These are phyloP conservation scores for Bombus huntii DNA, from an alignment of 1,140 invertebrate species.

Conservation along the genomic window DNA sequence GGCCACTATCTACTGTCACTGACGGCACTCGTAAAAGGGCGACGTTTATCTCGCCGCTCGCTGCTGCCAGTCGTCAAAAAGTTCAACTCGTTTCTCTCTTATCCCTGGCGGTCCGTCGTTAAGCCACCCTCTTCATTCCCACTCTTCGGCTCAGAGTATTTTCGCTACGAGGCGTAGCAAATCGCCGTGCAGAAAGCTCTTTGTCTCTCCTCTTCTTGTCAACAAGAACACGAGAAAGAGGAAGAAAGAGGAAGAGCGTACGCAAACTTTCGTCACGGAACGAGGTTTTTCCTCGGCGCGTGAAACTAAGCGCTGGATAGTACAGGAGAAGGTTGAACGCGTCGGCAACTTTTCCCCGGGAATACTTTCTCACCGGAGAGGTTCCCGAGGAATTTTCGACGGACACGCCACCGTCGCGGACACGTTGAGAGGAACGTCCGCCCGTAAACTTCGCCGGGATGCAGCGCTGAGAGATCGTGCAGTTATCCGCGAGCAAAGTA, in stretches of 20 bases:
- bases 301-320: conserved; percentile 18
- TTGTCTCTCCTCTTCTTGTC: neutral
- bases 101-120: conserved; percentile 51
- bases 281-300: conserved; percentile 26
- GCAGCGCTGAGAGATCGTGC: neutral
- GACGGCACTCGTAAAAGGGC: conserved; percentile 58
- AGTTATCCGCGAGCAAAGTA: conserved; percentile 31
- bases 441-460: conserved; percentile 30
- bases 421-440: neutral
- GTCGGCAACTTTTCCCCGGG: conserved; percentile 26
- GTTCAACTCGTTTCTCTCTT: conserved; percentile 61
- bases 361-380: conserved; percentile 25
- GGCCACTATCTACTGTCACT: conserved; percentile 52
- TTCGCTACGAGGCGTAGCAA: neutral
- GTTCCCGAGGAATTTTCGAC: conserved; percentile 43
- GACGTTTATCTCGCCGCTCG: conserved; percentile 62
- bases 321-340: neutral
- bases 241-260: neutral
- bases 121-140: conserved; percentile 27
- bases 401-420: neutral
- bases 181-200: neutral
- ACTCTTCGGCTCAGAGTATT: neutral
- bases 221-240: neutral
- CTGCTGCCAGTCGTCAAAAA: conserved; percentile 63
- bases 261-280: conserved; percentile 28